Percentiles rank a stretch among this genome's conserved stretches.
Conservation (phyloP, 2,113 vertebrate species). For the Sigmodon hispidus region DNA sequence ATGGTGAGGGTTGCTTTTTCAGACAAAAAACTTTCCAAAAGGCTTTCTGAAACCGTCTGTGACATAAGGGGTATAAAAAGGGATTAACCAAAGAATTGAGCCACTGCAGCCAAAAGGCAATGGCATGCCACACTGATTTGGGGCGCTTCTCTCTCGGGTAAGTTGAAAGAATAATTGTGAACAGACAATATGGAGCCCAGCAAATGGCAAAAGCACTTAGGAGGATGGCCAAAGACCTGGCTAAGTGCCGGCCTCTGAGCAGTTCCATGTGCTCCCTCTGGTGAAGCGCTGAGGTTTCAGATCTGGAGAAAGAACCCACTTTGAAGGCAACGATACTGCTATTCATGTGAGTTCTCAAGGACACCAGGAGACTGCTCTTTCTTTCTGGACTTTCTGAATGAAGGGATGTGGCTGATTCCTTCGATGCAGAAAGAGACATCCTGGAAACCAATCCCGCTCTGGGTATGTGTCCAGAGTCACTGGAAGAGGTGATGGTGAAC, state of each 20-base stretch:
- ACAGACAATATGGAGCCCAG: constrained; percentile 91
- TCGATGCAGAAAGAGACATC: neutral
- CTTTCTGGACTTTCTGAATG: accelerated
- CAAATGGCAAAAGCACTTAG: constrained; percentile 89
- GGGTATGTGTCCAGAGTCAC: neutral
- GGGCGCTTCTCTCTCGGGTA: constrained; percentile 60
- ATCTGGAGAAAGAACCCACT: constrained; percentile 7
- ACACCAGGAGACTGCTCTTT: constrained; percentile 69
- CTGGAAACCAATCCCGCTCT: neutral
- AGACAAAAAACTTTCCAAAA: constrained; percentile 81
- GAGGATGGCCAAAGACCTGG: constrained; percentile 90
- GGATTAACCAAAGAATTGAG: constrained; percentile 92
- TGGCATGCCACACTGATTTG: constrained; percentile 85
- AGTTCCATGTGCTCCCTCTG: constrained; percentile 61
- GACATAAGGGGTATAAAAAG: constrained; percentile 92
- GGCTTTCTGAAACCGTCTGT: constrained; percentile 89
- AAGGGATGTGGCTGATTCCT: neutral
- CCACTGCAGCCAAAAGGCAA: constrained; percentile 94
- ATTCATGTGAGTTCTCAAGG: constrained; percentile 27
- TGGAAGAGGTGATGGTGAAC: neutral
- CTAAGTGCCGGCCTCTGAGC: constrained; percentile 87
- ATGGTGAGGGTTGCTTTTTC: neutral
- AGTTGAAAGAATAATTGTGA: constrained; percentile 87
- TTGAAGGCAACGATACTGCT: neutral
- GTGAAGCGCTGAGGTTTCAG: neutral